Percentiles rank a stretch among this genome's conserved stretches.
These are phyloP conservation scores for Saturnia japonica DNA, from an alignment of 2,888 invertebrate species.

Conservation along the genomic window DNA sequence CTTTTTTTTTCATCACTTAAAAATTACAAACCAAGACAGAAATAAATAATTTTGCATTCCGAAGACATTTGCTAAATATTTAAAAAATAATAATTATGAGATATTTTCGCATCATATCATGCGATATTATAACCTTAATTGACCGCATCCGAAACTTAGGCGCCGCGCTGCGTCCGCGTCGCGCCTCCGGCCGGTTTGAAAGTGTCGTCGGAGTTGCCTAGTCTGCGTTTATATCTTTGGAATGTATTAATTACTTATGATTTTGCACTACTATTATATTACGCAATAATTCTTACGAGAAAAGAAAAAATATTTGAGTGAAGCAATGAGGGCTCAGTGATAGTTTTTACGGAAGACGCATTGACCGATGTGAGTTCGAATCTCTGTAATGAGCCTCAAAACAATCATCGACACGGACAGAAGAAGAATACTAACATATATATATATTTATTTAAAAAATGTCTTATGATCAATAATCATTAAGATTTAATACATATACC, in stretches of 20 bases:
- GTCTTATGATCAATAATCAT: too few relatives aligned
- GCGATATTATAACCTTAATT: not conserved
- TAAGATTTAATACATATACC: too few relatives aligned
- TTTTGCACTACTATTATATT: not conserved
- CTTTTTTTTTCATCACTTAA: too few relatives aligned
- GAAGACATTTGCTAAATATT: not conserved
- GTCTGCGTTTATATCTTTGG: not conserved
- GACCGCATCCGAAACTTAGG: conserved; percentile 5
- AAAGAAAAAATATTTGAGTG: not conserved
- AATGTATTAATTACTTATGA: conserved; percentile 6
- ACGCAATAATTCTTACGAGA: not conserved
- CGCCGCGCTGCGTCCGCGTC: conserved; percentile 4
- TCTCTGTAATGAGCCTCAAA: too few relatives aligned
- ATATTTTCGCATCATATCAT: conserved; percentile 4
- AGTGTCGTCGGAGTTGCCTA: not conserved
- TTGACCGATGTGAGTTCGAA: too few relatives aligned
- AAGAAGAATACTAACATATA: too few relatives aligned
- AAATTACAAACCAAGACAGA: not conserved
- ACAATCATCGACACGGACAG: too few relatives aligned
- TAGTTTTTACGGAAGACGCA: too few relatives aligned
- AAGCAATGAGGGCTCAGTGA: too few relatives aligned
- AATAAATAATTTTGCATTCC: not conserved
- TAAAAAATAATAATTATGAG: not conserved
- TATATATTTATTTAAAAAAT: too few relatives aligned
- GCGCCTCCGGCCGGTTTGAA: conserved; percentile 7